A percentile compares a stretch with the other conserved stretches of the same genome.
Evolutionary conservation across 2,113 vertebrate genomes (phyloP).

Genomic region (Pipa parva): DNA sequence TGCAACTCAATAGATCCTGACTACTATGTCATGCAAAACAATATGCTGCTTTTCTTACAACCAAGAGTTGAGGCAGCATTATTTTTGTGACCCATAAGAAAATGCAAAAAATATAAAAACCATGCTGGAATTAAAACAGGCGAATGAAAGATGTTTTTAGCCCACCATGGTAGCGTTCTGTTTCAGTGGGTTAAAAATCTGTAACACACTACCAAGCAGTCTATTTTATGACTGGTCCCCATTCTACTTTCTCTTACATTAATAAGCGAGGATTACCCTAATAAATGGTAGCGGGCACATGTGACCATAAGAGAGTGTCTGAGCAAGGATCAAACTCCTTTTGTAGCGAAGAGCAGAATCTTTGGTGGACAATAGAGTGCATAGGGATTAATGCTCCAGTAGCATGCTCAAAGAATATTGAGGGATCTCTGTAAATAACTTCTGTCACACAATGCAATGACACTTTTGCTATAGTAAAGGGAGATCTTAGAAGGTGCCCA

Average conservation of each 20-base stretch:
- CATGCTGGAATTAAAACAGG: too few species aligned
- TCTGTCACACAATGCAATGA: background rate
- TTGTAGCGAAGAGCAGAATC: background rate
- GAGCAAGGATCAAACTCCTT: background rate
- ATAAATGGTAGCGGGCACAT: background rate
- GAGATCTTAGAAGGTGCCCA: background rate
- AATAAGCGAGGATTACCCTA: background rate
- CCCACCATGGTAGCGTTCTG: too few species aligned
- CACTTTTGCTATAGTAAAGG: background rate
- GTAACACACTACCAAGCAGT: too few species aligned
- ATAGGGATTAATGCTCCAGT: background rate
- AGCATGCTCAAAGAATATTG: background rate
- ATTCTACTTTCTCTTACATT: background rate
- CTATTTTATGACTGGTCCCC: slow-evolving; percentile 24
- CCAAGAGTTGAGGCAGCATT: background rate
- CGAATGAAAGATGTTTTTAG: too few species aligned
- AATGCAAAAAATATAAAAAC: slow-evolving; percentile 1
- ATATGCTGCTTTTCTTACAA: background rate
- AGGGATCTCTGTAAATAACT: background rate
- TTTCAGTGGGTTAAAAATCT: background rate
- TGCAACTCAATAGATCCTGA: slow-evolving; percentile 8
- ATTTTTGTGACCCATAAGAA: background rate
- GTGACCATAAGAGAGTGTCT: background rate
- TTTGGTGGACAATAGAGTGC: slow-evolving; percentile 3
- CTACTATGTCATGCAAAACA: slow-evolving; percentile 15